phyloP scores from a whole-genome alignment of 2,888 invertebrate species.

The Melanophora roralis region DNA sequence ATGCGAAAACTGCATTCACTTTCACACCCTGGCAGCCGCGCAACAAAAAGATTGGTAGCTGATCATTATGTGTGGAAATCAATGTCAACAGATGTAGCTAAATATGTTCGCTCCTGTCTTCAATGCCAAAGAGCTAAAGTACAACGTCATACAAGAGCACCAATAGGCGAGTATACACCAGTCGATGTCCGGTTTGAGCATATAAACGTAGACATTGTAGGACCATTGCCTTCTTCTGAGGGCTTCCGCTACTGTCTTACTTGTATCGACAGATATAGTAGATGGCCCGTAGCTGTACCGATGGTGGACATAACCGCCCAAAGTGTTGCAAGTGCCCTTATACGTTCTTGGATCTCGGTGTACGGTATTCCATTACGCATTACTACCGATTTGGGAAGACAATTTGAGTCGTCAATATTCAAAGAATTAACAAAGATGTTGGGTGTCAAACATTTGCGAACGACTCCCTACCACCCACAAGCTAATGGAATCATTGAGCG shows the following conservation, averaged over 20 bases:
- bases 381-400: too few relatives aligned
- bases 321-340: not conserved
- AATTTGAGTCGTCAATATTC: too few relatives aligned
- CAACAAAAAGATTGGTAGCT: conserved; percentile 21
- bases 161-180: not conserved
- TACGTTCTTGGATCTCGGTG: not conserved
- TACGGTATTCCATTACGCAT: not conserved
- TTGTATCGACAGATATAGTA: conserved; percentile 33
- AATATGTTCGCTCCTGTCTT: not conserved
- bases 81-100: not conserved
- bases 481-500: too few relatives aligned
- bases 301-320: not conserved
- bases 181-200: conserved; percentile 61
- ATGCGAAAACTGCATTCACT: conserved; percentile 7
- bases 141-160: not conserved
- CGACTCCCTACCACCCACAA: too few relatives aligned
- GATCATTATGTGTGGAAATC: conserved; percentile 21
- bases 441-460: not conserved
- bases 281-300: conserved; percentile 45
- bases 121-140: not conserved
- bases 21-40: not conserved
- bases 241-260: conserved; percentile 7
- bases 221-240: not conserved
- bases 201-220: conserved; percentile 74
- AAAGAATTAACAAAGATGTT: not conserved